These are phyloP conservation scores for Mixornis gularis DNA, from an alignment of 2,113 vertebrate species.

Conservation along the genomic window DNA sequence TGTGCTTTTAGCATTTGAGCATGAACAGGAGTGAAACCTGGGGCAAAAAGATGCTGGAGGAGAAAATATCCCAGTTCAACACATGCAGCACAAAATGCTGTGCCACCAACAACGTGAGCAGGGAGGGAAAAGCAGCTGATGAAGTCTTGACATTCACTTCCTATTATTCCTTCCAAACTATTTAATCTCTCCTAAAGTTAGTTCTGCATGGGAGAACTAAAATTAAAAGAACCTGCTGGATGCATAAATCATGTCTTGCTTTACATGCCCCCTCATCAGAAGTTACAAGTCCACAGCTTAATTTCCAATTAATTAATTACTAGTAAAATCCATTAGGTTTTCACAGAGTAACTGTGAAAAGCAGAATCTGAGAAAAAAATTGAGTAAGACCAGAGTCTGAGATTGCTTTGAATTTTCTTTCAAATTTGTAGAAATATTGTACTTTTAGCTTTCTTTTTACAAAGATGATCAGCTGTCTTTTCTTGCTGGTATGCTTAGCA, in stretches of 20 bases:
- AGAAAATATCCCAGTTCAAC: background rate
- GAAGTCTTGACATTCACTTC: background rate
- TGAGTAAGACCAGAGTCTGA: background rate
- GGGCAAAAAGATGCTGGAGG: background rate
- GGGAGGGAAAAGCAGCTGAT: background rate
- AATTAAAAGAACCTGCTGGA: background rate
- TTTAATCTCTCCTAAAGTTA: background rate
- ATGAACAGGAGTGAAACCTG: background rate
- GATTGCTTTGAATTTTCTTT: background rate
- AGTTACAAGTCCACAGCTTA: background rate
- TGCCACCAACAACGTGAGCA: background rate
- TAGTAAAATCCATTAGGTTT: background rate
- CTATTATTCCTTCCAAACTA: background rate
- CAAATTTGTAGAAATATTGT: background rate
- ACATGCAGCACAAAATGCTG: background rate
- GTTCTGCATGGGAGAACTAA: background rate
- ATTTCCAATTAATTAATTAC: slow-evolving; percentile 9
- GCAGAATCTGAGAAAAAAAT: background rate
- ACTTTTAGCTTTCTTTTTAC: background rate
- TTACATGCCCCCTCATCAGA: background rate
- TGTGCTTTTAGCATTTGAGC: background rate
- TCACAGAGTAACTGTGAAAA: background rate
- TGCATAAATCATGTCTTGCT: slow-evolving; percentile 3
- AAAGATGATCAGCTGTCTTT: background rate
- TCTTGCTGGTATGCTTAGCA: background rate